Evolutionary conservation across 1,140 invertebrate genomes (phyloP), one percentile per base, ranked within the genome.

Genomic region (Trichonephila clavata): DNA sequence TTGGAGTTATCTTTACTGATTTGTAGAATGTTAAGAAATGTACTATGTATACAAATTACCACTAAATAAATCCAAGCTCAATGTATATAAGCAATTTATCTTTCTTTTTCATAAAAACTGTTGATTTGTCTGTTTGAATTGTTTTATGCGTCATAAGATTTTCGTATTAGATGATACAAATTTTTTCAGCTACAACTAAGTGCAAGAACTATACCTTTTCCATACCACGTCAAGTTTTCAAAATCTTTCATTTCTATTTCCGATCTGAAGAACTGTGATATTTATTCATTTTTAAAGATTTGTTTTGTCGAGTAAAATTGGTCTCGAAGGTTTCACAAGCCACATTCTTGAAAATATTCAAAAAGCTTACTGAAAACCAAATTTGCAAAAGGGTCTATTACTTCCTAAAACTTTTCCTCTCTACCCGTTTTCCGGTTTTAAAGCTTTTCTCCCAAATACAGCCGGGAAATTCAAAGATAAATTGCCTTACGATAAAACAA

Each of bases 401-500:
- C 32, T 77, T 61, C 68, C 87, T 20, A 90, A 90, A 90, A 90
- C 89, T 90, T 90, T 59, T 90, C 71, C 43, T 90, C 57, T 57
- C 27, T 39, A 57, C 27, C 57, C 43, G 43, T 80, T 77, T 90
- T 57, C n/a, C 65, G 43, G 59, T 90, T 90, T 90, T 80, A 90
- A 90, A 90, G 89, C 89, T 90, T 90, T 90, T 60, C 71, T 90
- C 59, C 61, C 63, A 32, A 32, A 84, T 59, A 84, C 63, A 89
- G 71, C 57, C 65, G 21, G 57, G 68, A 90, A 81, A 90, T 80
- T 80, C 89, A 80, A 90, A 90, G 89, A 90, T 90, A 90, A 90
- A 90, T 90, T 90, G 89, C 89, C 39, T 92, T 50, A 84, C 80
- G 27, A 60, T 92, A 84, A 83, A 92, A 84, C 90, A 92, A 84